Conservation (phyloP, 1,140 invertebrate genomes). For the Planococcus citri region DNA sequence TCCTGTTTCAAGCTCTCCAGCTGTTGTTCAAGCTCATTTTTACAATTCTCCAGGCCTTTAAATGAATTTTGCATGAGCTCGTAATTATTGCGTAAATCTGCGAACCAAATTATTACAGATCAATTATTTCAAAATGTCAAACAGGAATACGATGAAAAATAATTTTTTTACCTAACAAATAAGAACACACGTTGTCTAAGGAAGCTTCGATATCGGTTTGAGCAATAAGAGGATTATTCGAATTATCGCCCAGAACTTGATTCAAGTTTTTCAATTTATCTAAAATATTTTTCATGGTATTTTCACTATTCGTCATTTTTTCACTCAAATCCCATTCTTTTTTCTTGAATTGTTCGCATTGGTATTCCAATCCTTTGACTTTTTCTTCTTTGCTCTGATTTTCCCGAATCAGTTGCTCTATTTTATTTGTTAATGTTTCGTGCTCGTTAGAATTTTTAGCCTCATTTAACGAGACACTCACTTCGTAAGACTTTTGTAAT, state of each 20-base stretch:
- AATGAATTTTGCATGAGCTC: neutral
- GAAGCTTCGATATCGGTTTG: neutral
- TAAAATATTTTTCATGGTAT: conserved; percentile 18
- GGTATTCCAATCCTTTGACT: neutral
- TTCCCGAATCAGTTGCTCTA: neutral
- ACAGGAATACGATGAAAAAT: neutral
- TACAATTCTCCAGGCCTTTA: neutral
- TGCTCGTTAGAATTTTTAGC: neutral
- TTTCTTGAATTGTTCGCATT: neutral
- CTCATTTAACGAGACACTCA: neutral
- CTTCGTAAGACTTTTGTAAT: neutral
- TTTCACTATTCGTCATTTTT: conserved; percentile 23
- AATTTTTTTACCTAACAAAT: neutral
- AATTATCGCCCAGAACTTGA: neutral
- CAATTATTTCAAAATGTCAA: neutral
- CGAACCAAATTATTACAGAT: neutral
- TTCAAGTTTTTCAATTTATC: conserved; percentile 4
- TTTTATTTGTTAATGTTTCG: neutral
- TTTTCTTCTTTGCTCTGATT: neutral
- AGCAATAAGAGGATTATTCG: neutral
- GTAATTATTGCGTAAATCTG: neutral
- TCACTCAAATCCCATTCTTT: conserved; percentile 22
- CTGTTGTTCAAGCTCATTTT: neutral
- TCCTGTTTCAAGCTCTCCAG: neutral
- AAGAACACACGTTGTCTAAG: neutral